Evolutionary conservation across 2,113 vertebrate genomes (phyloP).

Genomic region (Murina feae): DNA sequence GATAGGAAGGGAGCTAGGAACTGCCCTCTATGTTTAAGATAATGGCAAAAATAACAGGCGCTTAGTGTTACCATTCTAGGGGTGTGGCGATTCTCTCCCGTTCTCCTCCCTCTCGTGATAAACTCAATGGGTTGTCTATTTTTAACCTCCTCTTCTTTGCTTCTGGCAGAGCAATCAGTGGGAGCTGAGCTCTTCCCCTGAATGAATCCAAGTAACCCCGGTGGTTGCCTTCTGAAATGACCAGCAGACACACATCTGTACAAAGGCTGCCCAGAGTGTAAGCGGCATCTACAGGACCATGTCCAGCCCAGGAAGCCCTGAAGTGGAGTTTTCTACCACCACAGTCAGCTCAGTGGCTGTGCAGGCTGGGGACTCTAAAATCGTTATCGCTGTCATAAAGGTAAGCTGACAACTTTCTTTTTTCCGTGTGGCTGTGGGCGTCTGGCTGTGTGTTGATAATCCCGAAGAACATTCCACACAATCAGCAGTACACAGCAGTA

Average conservation of each 20-base stretch:
- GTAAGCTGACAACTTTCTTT: slow-evolving; percentile 77
- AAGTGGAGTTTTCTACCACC: slow-evolving; percentile 81
- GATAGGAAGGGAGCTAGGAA: slow-evolving; percentile 59
- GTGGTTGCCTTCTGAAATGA: slow-evolving; percentile 70
- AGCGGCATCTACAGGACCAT: slow-evolving; percentile 72
- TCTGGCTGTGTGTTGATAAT: neutral
- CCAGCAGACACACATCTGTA: neutral
- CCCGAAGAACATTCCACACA: neutral
- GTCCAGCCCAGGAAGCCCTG: slow-evolving; percentile 74
- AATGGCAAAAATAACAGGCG: slow-evolving; percentile 77
- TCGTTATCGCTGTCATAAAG: slow-evolving; percentile 88
- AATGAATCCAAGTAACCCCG: slow-evolving; percentile 73
- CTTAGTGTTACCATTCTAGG: slow-evolving; percentile 83
- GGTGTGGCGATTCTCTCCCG: slow-evolving; percentile 82
- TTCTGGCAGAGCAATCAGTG: slow-evolving; percentile 82
- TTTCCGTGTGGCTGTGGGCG: neutral
- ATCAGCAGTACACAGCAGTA: neutral
- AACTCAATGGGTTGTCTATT: slow-evolving; percentile 90
- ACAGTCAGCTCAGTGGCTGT: slow-evolving; percentile 88
- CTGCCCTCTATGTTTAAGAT: slow-evolving; percentile 72
- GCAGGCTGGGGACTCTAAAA: slow-evolving; percentile 85
- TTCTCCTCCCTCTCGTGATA: slow-evolving; percentile 82
- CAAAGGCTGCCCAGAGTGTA: slow-evolving; percentile 21
- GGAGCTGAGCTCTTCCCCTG: slow-evolving; percentile 77
- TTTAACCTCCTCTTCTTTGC: slow-evolving; percentile 89